Evolutionary conservation across 2,888 invertebrate genomes (phyloP), one percentile per base, ranked within the genome.

Genomic region (Oasisia sp.): DNA sequence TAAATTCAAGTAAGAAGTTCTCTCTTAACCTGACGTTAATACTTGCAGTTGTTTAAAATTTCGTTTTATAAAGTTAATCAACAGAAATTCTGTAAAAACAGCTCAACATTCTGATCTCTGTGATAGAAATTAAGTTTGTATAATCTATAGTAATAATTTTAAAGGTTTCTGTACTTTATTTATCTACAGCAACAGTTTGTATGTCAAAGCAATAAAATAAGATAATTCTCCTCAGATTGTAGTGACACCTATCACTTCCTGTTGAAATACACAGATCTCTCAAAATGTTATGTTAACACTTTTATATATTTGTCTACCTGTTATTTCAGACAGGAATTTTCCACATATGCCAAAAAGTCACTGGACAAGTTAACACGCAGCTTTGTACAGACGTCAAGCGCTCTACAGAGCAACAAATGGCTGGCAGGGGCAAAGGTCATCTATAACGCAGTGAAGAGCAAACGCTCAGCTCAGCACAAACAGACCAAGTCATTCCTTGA

Each of bases 351-450:
- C 27, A 93, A 94, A 91, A 95, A 95, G 91, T 93, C 95, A 8
- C 93, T 95, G 44, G 94, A 95, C 56, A 94, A 95, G 91, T 94
- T 96, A 91, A 94, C 94, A 27, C 94, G 95, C 12, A 95, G 95
- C 93, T 94, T 96, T 19, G 94, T 95, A 58, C 95, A 95, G 92
- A 95, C 95, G 0, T 95, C 95, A 45, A 94, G 94, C 91, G 95
- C 95, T 92, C 94, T 96, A 9, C 93, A 94, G 92, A 93, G 94
- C 90, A 95, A 95, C 93, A 94, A 94, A 94, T 96, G 96, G 96
- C 93, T 92, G 92, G 94, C 94, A 9, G 95, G 95, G 9, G 95
- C 95, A 14, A 94, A 95, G 92, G 95, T 95, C 92, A 94, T 96
- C 32, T 94, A 95, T 91, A 95, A 94, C 7, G 93, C 92, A 9